phyloP scores from a whole-genome alignment of 2,113 vertebrate genomes.

The Thunnus maccoyii region DNA sequence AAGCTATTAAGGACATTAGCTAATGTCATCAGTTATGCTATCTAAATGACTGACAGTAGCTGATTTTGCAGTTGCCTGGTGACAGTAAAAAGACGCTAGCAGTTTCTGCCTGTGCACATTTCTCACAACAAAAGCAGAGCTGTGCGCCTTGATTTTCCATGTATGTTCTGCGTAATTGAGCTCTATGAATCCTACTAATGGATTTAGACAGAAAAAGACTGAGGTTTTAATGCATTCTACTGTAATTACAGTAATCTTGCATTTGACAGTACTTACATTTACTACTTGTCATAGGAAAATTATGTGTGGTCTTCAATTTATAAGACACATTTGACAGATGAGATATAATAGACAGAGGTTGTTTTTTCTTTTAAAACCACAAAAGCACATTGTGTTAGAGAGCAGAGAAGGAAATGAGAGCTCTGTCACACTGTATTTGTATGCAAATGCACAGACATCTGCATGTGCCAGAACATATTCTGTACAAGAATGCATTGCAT shows the following conservation, averaged over 20 bases:
- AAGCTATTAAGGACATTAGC: constrained; percentile 5
- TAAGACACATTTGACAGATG: not conserved
- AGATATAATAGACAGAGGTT: not conserved
- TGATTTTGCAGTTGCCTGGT: constrained; percentile 35
- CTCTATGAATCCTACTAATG: not conserved
- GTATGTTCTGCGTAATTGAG: not conserved
- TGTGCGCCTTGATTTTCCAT: not conserved
- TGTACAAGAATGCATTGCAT: not conserved
- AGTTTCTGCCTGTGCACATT: constrained; percentile 4
- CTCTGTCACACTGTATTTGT: not conserved
- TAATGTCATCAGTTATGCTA: constrained; percentile 30
- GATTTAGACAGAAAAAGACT: not conserved
- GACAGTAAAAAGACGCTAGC: constrained; percentile 12
- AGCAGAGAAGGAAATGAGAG: not conserved
- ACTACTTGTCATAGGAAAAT: not conserved
- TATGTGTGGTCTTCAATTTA: not conserved
- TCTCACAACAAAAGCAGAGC: constrained; percentile 15
- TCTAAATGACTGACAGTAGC: constrained; percentile 27
- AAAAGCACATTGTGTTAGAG: not conserved
- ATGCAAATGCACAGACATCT: not conserved
- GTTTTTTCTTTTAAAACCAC: no score
- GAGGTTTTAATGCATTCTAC: not conserved
- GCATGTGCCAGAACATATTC: not conserved
- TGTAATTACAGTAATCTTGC: not conserved
- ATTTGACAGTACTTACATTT: not conserved